These are phyloP conservation scores for Melinaea marsaeus DNA, from an alignment of 2,888 invertebrate species.

Conservation along the genomic window DNA sequence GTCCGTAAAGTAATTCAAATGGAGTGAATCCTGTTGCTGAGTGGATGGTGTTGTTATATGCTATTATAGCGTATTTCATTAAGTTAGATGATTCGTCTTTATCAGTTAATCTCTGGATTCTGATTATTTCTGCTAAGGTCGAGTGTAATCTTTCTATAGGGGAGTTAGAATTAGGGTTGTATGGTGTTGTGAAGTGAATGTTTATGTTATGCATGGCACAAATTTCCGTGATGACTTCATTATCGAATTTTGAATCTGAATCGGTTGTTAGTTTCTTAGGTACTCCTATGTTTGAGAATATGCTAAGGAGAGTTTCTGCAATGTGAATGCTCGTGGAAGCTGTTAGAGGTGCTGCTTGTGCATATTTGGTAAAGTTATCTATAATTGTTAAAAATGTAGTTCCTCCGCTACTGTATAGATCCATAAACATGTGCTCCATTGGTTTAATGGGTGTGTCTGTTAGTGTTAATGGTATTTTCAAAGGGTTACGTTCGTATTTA, in stretches of 20 bases:
- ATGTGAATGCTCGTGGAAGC: conserved; percentile 33
- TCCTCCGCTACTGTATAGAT: conserved; percentile 26
- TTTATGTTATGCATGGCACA: conserved; percentile 20
- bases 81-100: conserved; percentile 9
- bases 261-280: conserved; percentile 11
- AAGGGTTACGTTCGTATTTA: no score
- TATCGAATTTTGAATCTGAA: conserved; percentile 20
- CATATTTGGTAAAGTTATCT: conserved; percentile 11
- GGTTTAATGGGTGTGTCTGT: conserved; percentile 37
- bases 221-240: conserved; percentile 24
- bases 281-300: conserved; percentile 11
- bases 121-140: conserved; percentile 27
- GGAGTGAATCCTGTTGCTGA: conserved; percentile 27
- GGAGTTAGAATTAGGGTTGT: conserved; percentile 27
- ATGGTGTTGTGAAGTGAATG: conserved; percentile 27
- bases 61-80: conserved; percentile 24
- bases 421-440: conserved; percentile 37
- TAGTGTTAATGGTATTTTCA: conserved; percentile 26
- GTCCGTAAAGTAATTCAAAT: conserved; percentile 25
- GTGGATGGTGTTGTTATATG: conserved; percentile 29
- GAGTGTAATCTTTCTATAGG: conserved; percentile 31
- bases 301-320: neutral
- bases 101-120: conserved; percentile 26
- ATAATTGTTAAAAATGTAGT: conserved; percentile 9
- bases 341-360: conserved; percentile 10